Evolutionary conservation across 2,888 invertebrate genomes (phyloP), one percentile per base, ranked within the genome.

Genomic region (Uropetala carovei): DNA sequence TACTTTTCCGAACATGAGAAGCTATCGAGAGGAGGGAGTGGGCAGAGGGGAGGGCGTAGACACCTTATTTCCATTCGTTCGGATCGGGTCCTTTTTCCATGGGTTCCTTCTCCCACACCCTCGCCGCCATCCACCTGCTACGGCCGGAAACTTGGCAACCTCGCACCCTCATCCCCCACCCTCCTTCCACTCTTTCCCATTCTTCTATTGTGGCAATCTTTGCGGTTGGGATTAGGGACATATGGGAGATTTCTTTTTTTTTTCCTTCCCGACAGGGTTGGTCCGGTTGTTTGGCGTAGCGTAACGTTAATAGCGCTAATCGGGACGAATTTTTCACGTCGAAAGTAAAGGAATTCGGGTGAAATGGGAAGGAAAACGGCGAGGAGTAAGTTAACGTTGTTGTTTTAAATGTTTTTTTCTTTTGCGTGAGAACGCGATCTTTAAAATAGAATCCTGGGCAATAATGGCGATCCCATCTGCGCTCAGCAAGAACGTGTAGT

Each of bases 211-310:
- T 75, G 75, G 75, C 75, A 75, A 75, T 75, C 75, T 75, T 75
- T 75, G 75, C 27, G 75, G 75, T 75, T 27, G 75, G 75, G 75
- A 75, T 75, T 75, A 75, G 75, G 75, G 75, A 75, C 75, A 75
- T 75, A 75, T 75, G 75, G 75, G 75, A 75, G 75, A 75, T 13
- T 75, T 75, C 75, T 13, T 75, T 75, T 75, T 27, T 27, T 75
- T 75, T 75, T 75, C 22, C 75, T 13, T 27, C 22, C 5, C 13
- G 75, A 75, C 18, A 27, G 75, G 27, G 75, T 18, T 22, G 11
- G 22, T 11, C 10, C n/a, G 22, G 75, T 75, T 75, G 75, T 75
- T 75, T 75, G 75, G 75, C 22, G 13, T 27, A 14, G 75, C 22
- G 75, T 27, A 27, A 75, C 22, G 75, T 75, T 75, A 75, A 75